These are phyloP conservation scores for Alethe castanea DNA, from an alignment of 2,113 vertebrate genomes.

Conservation along the genomic window DNA sequence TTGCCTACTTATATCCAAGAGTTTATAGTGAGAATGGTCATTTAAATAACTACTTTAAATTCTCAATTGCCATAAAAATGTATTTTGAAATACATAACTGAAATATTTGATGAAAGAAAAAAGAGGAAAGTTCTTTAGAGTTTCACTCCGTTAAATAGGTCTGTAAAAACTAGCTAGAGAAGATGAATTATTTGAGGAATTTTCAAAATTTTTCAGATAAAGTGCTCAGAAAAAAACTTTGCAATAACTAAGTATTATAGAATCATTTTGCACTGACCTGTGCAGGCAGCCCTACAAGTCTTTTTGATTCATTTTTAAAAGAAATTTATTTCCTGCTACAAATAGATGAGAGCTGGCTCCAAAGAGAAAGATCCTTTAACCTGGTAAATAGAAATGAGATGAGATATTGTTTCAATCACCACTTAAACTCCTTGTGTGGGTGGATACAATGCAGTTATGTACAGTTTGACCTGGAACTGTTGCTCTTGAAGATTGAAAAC, in stretches of 20 bases:
- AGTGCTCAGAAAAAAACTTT: neutral
- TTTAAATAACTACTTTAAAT: neutral
- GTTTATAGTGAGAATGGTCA: neutral
- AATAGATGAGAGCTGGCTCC: neutral
- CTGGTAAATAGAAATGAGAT: conserved; percentile 10
- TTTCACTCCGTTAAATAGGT: neutral
- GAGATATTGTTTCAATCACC: conserved; percentile 46
- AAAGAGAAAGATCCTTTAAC: conserved; percentile 9
- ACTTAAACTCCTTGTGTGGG: neutral
- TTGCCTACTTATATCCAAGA: neutral
- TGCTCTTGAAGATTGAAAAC: neutral
- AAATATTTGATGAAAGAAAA: neutral
- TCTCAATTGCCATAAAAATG: neutral
- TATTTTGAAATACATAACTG: neutral
- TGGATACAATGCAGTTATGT: neutral
- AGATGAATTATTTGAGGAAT: neutral
- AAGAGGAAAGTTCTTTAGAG: neutral
- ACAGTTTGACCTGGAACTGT: conserved; percentile 14
- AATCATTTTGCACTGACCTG: conserved; percentile 8
- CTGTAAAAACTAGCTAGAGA: neutral
- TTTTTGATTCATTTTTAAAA: conserved; percentile 29
- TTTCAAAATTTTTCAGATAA: neutral
- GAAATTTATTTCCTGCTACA: conserved; percentile 18
- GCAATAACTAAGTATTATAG: neutral
- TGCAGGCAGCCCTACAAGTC: neutral